Conservation (phyloP, 2,797 vertebrate genomes). For the Jordanella pulchra region DNA sequence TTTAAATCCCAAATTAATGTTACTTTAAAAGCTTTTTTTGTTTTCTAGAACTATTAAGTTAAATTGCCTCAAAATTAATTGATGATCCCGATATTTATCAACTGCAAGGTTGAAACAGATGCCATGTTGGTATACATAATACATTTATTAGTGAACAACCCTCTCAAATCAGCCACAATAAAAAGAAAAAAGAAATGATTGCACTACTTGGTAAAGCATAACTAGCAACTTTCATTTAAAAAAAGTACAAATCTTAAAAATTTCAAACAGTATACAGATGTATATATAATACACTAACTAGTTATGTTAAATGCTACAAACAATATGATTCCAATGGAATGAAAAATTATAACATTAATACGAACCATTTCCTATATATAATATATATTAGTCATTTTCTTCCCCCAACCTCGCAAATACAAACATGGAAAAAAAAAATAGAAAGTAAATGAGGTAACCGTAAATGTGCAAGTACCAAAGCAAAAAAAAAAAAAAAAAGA, state of each 20-base stretch:
- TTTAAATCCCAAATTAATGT: neutral
- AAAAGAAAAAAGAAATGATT: conserved; percentile 99
- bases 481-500: too few relatives aligned
- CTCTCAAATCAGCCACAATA: conserved; percentile 99
- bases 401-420: conserved; percentile 87
- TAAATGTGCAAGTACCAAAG: conserved; percentile 99
- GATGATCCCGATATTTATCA: neutral
- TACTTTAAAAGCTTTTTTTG: neutral
- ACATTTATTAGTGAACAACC: conserved; percentile 99
- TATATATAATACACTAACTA: conserved; percentile 99
- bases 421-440: conserved; percentile 89
- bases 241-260: conserved; percentile 99
- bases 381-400: conserved; percentile 99
- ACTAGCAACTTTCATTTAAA: conserved; percentile 99
- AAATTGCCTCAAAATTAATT: neutral
- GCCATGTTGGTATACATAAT: conserved; percentile 93
- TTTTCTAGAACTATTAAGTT: too few relatives aligned
- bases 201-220: conserved; percentile 99
- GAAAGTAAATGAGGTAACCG: conserved; percentile 99
- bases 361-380: conserved; percentile 99
- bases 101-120: conserved; percentile 21
- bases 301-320: conserved; percentile 99
- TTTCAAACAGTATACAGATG: conserved; percentile 99
- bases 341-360: conserved; percentile 99
- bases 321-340: conserved; percentile 99